Evolutionary conservation across 2,888 invertebrate genomes (phyloP), one percentile per base, ranked within the genome.

Genomic region (Gortyna flavago): DNA sequence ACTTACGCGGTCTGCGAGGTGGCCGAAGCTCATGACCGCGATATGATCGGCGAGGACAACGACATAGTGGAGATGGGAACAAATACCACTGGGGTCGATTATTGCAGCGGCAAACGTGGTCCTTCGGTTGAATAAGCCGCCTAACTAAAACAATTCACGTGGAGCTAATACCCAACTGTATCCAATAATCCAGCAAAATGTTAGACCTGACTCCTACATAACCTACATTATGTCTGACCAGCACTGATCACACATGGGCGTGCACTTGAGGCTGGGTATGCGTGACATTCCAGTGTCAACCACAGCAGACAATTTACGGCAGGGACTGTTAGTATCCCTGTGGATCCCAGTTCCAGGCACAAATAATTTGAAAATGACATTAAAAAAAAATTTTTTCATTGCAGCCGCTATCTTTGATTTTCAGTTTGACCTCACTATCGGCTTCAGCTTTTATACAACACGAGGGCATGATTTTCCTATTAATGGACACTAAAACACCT

Each of bases 321-420:
- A 64, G 75, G 78, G 48, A 81, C 65, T n/a, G 68, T 75, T 6
- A 38, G 0, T 62, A 77, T 80, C 64, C 80, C 74, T 48, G 77
- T 78, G 57, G 59, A 77, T 67, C 73, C 6, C 35, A 35, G 35
- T 35, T 6, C 35, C 35, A 35, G 35, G 35, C 35, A 4, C 35
- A 68, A 38, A 38, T 38, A 38, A 41, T n/a, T n/a, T n/a, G n/a
- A n/a, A n/a, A n/a, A n/a, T n/a, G n/a, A n/a, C n/a, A n/a, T n/a
- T n/a, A n/a, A n/a, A n/a, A n/a, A n/a, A n/a, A n/a, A n/a, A n/a
- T n/a, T n/a, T n/a, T n/a, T n/a, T n/a, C n/a, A n/a, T n/a, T n/a
- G n/a, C n/a, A n/a, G n/a, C n/a, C n/a, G n/a, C n/a, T n/a, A n/a
- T n/a, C n/a, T n/a, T n/a, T n/a, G n/a, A n/a, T n/a, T n/a, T n/a